Base-by-base conservation (phyloP, 2,888 invertebrate genomes). In the Drosophila suboccidentalis region DNA sequence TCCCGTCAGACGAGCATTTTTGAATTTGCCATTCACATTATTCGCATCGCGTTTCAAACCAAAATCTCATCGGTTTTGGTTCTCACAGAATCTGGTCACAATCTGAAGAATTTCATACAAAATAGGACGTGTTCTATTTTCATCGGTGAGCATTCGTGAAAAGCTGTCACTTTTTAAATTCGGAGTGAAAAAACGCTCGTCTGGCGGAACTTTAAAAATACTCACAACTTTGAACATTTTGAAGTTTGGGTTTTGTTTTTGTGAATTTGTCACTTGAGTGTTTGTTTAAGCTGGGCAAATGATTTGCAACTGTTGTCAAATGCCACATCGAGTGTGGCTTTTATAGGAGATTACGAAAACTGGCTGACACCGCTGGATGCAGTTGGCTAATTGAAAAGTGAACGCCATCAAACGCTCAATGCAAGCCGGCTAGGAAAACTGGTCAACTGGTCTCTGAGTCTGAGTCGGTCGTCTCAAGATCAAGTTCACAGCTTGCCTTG, bases 221-320 rank as follows among this genome's bases (percentile, higher is more conserved):
- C 92, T 90, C 78, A 92, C 92, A 82, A 92, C 78, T 88, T 92
- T 92, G 87, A 91, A 92, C 92, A 92, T 92, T 82, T 86, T 92
- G 84, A 29, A 29, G 29, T 29, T 29, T 87, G 71, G 59, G 68
- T 55, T 57, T 55, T 15, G 29, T 41, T 63, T 60, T 65, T 26
- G 47, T 90, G 55, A 69, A 60, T 13, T 65, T 71, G n/a, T 17
- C 9, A 63, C 68, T 17, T 17, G 17, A n/a, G 13, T 19, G n/a
- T 58, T 68, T 62, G 75, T 54, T 66, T 57, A 65, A 53, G 82
- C 67, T 81, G 71, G 67, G 78, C 80, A 76, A 79, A 73, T 78
- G 71, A 79, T 75, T 82, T 75, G 85, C 82, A 80, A 91, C 91
- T 91, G 91, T 80, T 91, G 90, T 57, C 77, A 78, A 70, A 64